Evolutionary conservation across 1,140 invertebrate genomes (phyloP), one percentile per base, ranked within the genome.

Genomic region (Heliconius hermathena): DNA sequence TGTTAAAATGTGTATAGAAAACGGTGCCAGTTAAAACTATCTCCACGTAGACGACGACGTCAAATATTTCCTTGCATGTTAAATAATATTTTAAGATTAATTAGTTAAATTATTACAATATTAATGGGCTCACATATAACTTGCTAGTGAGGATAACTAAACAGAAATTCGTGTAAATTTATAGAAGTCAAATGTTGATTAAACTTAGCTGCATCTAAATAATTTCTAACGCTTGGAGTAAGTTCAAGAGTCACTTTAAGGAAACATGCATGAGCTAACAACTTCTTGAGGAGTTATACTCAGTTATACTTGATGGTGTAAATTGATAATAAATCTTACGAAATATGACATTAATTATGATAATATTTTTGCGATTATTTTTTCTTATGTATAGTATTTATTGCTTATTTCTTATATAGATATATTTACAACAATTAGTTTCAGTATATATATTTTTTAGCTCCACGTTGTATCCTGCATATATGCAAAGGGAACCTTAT

Each of bases 231-330:
- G 33, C 66, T 73, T 78, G 36, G 70, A 75, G 54, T 46, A 73
- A 79, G 78, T 79, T 79, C 66, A 74, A 79, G 73, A 75, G 77
- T 52, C 66, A 70, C 41, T 79, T 70, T 41, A 79, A 78, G 73
- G 73, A 79, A 79, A 76, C 78, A 75, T 75, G 72, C 46, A 73
- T 73, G 46, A 49, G 46, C 41, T 52, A 73, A 73, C 72, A 73
- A 73, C 41, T 72, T 72, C 71, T 49, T 73, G 72, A 49, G 72
- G 9, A 73, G 72, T 73, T 73, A 29, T 29, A 73, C 26, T 66
- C 11, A 29, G 60, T 66, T 66, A 66, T 66, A 66, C 26, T 66
- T 66, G n/a, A 29, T 29, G 60, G 60, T 66, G 26, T 66, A 29
- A 66, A 29, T 66, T 66, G 22, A 66, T 66, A 66, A 66, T 26